phyloP scores from a whole-genome alignment of 2,797 vertebrate species.

The Rhinella marina region DNA sequence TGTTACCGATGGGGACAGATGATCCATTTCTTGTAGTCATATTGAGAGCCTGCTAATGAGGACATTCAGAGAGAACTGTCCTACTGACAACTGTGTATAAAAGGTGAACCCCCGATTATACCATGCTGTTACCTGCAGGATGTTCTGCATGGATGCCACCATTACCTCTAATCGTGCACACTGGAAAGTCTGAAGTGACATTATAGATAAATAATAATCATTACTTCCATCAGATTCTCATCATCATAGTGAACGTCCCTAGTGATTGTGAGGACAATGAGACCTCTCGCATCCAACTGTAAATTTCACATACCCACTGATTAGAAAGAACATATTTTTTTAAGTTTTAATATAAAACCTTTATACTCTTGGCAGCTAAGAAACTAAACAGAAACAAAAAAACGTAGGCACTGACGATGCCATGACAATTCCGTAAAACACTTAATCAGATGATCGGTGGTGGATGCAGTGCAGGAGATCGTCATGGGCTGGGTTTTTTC shows the following conservation, averaged over 20 bases:
- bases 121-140: not conserved
- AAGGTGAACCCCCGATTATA: not conserved
- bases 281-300: constrained; percentile 61
- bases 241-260: not conserved
- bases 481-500: constrained; percentile 88
- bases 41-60: not conserved
- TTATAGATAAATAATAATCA: constrained; percentile 21
- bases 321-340: constrained; percentile 72
- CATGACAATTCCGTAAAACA: constrained; percentile 68
- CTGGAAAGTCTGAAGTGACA: constrained; percentile 4
- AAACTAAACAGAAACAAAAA: constrained; percentile 68
- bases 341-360: constrained; percentile 69
- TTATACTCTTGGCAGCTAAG: constrained; percentile 70
- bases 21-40: not conserved
- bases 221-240: constrained; percentile 28
- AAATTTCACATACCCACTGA: constrained; percentile 71
- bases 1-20: not conserved
- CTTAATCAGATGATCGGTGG: constrained; percentile 58
- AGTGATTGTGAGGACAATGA: constrained; percentile 39
- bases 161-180: constrained; percentile 10
- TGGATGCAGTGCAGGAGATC: constrained; percentile 43
- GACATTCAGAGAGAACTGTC: not conserved
- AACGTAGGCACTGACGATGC: constrained; percentile 67
- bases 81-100: not conserved
- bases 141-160: not conserved